phyloP scores from a whole-genome alignment of 2,888 invertebrate genomes.

The Hypomecis punctinalis region DNA sequence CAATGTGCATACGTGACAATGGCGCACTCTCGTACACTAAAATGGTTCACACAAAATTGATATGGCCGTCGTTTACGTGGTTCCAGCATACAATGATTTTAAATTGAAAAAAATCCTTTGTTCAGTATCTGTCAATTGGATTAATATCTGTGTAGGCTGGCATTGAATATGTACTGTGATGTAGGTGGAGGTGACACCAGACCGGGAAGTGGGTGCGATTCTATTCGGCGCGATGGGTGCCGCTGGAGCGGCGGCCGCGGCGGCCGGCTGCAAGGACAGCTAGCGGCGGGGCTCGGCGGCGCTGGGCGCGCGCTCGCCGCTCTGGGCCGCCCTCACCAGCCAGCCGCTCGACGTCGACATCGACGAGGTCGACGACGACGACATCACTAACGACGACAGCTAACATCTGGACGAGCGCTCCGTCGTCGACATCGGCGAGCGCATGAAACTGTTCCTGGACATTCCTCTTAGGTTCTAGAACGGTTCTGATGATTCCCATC shows the following conservation, averaged over 20 bases:
- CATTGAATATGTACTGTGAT: not conserved
- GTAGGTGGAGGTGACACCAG: conserved; percentile 81
- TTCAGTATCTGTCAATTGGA: too few relatives aligned
- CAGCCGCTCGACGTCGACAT: conserved; percentile 77
- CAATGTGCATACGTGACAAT: too few relatives aligned
- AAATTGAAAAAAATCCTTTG: too few relatives aligned
- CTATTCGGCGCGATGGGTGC: conserved; percentile 69
- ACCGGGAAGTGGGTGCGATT: conserved; percentile 78
- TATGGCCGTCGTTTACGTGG: not conserved
- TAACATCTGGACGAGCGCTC: conserved; percentile 85
- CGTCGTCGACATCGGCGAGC: conserved; percentile 83
- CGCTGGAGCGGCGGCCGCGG: conserved; percentile 72
- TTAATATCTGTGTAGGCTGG: not conserved
- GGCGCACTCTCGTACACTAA: too few relatives aligned
- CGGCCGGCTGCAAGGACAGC: conserved; percentile 83
- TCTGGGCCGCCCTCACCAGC: conserved; percentile 93
- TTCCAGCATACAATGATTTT: not conserved
- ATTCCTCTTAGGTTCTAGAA: conserved; percentile 84
- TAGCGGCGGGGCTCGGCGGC: conserved; percentile 81
- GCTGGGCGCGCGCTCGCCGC: conserved; percentile 86
- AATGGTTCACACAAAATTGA: too few relatives aligned
- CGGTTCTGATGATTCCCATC: conserved; percentile 14
- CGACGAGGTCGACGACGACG: conserved; percentile 66
- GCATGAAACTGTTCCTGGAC: conserved; percentile 84
- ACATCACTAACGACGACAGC: conserved; percentile 71